Base-by-base conservation (phyloP, 2,113 vertebrate species). In the Python bivittatus region DNA sequence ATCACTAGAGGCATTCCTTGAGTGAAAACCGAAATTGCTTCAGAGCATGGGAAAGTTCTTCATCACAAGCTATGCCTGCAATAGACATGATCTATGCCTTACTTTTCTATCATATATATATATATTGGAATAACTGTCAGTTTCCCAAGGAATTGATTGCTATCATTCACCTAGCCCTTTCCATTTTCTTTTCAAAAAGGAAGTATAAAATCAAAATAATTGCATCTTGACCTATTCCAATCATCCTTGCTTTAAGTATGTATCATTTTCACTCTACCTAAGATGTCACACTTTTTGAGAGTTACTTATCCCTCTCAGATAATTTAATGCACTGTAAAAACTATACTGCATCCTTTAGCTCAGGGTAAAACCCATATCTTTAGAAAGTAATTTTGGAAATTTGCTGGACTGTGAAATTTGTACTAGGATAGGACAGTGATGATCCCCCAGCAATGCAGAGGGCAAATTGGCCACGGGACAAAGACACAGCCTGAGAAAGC, bases 351-450 rank as follows among this genome's bases (percentile, higher is more conserved):
- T 89, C 84, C 38, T 48, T 60, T 54, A 84, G 38, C n/a, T 38
- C 23, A 4, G 9, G 9, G 38, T 29, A 22, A 83, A 84, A 57
- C n/a, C 52, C 48, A 54, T 53, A n/a, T 54, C 60, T 91, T 20
- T 48, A 64, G 44, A 91, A 87, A 91, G 60, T 91, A 91, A 86
- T 86, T 84, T 48, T 86, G 11, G 54, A 44, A 85, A 68, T 15
- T 27, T 86, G 44, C 22, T 54, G 52, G 48, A 64, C 90, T 52
- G 87, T 87, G 61, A 91, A 87, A 87, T 68, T 64, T 56, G 33
- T 72, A 87, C 85, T 68, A 42, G 23, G 33, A 91, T 42, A 13
- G 44, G 22, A 87, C n/a, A 33, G 38, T 25, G 48, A 68, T 64
- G 33, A 38, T 87, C 53, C n/a, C 42, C n/a, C 13, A 53, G 68